These are phyloP conservation scores for Pyrocoelia pectoralis DNA, from an alignment of 2,888 invertebrate species.

Conservation along the genomic window DNA sequence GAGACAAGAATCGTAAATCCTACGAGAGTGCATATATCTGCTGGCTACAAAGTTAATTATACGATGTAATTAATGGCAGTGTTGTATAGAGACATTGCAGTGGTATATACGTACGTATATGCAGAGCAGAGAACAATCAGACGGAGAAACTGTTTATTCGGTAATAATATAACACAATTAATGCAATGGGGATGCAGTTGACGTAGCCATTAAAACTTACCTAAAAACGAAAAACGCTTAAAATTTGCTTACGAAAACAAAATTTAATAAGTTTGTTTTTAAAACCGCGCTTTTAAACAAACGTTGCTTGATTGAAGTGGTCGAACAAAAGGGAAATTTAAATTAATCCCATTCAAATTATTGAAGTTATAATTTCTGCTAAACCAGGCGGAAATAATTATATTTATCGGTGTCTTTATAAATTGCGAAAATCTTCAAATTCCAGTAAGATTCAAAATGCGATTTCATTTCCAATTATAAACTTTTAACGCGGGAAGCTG, in stretches of 20 bases:
- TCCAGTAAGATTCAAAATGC: slow-evolving; percentile 37
- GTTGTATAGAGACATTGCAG: background rate
- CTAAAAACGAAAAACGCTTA: background rate
- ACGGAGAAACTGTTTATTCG: background rate
- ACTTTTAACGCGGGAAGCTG: slow-evolving; percentile 43
- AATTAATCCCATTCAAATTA: slow-evolving; percentile 17
- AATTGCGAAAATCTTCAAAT: slow-evolving; percentile 53
- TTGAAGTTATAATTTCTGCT: slow-evolving; percentile 31
- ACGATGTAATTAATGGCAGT: background rate
- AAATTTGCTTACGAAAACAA: slow-evolving; percentile 3
- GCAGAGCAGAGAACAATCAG: background rate
- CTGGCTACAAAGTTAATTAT: background rate
- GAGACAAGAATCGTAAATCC: background rate
- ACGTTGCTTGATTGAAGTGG: slow-evolving; percentile 6
- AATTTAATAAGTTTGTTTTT: slow-evolving; percentile 3
- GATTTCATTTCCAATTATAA: slow-evolving; percentile 46
- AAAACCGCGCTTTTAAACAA: background rate
- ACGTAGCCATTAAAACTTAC: too few relatives aligned
- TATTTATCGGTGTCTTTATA: slow-evolving; percentile 55
- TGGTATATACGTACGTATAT: background rate
- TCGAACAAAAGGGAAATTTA: slow-evolving; percentile 1
- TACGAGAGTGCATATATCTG: background rate
- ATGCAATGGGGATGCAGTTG: background rate
- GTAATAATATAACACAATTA: background rate
- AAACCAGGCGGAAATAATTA: slow-evolving; percentile 45